A percentile compares a stretch with the other conserved stretches of the same genome.
Evolutionary conservation across 2,113 vertebrate genomes (phyloP).

Genomic region (Acrocephalus arundinaceus): DNA sequence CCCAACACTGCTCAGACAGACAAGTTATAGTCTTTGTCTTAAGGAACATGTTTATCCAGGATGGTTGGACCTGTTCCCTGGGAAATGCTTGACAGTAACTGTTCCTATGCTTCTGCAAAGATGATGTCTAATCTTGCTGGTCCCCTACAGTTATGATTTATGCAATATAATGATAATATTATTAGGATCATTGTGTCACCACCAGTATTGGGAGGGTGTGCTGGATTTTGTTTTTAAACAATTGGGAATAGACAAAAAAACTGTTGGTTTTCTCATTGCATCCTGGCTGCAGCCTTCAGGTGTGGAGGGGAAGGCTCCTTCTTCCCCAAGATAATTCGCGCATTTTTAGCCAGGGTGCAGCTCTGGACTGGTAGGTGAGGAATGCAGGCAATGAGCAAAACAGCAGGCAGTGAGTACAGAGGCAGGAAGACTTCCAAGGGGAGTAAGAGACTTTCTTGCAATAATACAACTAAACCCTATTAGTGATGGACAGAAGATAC

Average conservation of each 20-base stretch:
- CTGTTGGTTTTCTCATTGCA: neutral
- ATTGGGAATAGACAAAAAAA: neutral
- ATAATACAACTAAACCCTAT: neutral
- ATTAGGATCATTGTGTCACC: neutral
- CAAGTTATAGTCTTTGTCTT: neutral
- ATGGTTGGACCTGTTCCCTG: neutral
- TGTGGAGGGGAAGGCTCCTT: neutral
- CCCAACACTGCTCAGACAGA: neutral
- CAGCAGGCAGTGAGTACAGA: neutral
- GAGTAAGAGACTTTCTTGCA: neutral
- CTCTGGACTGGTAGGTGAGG: neutral
- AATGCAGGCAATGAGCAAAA: neutral
- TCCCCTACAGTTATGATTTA: neutral
- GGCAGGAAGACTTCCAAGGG: neutral
- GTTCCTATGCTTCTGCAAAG: neutral
- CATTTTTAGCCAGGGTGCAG: neutral
- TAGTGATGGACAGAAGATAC: neutral
- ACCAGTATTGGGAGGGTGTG: accelerated
- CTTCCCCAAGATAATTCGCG: neutral
- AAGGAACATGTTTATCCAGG: neutral
- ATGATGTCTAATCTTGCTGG: neutral
- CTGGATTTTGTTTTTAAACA: neutral
- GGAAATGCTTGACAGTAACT: neutral
- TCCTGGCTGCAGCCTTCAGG: neutral
- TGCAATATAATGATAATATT: neutral